Evolutionary conservation across 1,140 invertebrate species (phyloP), one percentile per base, ranked within the genome.

Genomic region (Akabosia matsudoensis): DNA sequence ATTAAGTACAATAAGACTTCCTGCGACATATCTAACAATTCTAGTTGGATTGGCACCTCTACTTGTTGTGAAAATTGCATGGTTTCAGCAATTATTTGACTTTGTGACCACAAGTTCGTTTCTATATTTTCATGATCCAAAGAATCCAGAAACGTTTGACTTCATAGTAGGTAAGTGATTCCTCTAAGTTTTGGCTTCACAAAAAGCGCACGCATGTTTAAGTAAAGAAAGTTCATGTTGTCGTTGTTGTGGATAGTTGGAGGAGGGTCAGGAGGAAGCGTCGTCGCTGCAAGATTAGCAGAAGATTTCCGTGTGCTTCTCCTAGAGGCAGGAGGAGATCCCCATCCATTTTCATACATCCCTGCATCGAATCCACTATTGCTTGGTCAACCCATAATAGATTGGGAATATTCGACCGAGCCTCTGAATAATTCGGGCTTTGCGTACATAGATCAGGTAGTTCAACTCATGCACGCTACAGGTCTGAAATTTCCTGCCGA

Each of bases 281-380:
- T 87, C 16, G 70, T 88, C 34, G 87, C 88, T 1, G 85, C 82
- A 71, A 82, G 87, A n/a, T 82, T 88, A 45, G 83, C 82, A 54
- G 83, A 84, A 75, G 83, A 79, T 13, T 72, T 45, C 24, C 7
- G 24, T 16, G 83, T 87, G 16, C 79, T 86, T 22, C 77, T 87
- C 24, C 18, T 87, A 13, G 90, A 91, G 84, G 86, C 88, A 76
- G 90, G 89, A 18, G 82, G 80, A 7, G 82, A 84, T 71, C 85
- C 85, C 18, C 74, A 79, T 13, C 33, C 76, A 31, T 45, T 74
- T 18, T 76, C 82, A 1, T 78, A 82, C 3, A 73, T 83, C 22
- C 82, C 82, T 0, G 72, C 52, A 2, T 26, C 81, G 0, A 72
- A 72, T 18, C 45, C 75, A 0, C 61, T 70, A 14, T 75, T 82